Percentiles rank a stretch among this genome's conserved stretches.
Evolutionary conservation across 2,888 invertebrate species (phyloP).

Genomic region (Hydriomena furcata): DNA sequence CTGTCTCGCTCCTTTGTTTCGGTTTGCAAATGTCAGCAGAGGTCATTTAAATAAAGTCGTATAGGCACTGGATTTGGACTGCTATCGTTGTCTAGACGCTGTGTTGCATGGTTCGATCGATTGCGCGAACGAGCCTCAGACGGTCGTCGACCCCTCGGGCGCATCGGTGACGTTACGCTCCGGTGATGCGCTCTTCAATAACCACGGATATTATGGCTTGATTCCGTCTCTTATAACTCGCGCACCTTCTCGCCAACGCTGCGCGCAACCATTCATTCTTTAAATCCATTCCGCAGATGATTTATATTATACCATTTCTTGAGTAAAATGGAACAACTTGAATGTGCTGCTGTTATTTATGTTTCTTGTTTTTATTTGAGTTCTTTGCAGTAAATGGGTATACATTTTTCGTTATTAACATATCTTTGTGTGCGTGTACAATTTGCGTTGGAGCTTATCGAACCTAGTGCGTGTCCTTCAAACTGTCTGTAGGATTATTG

Average conservation of each 20-base stretch:
- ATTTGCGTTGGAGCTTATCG: conserved; percentile 13
- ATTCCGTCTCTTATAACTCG: conserved; percentile 54
- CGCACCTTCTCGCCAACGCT: conserved; percentile 39
- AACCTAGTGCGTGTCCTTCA: conserved; percentile 22
- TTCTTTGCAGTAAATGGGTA: conserved; percentile 14
- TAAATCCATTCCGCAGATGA: conserved; percentile 21
- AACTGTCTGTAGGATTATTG: conserved; percentile 25
- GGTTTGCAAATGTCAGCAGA: conserved; percentile 78
- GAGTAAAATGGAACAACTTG: conserved; percentile 14
- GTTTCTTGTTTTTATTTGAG: conserved; percentile 17
- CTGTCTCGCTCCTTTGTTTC: conserved; percentile 80
- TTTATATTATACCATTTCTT: conserved; percentile 25
- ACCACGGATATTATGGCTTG: conserved; percentile 64
- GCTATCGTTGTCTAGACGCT: conserved; percentile 80
- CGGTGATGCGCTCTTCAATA: conserved; percentile 78
- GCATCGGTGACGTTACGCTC: conserved; percentile 83
- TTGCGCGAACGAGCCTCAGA: conserved; percentile 78
- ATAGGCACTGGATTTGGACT: conserved; percentile 72
- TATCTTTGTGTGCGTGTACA: conserved; percentile 14
- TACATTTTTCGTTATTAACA: conserved; percentile 11
- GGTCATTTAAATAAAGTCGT: conserved; percentile 81
- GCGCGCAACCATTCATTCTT: conserved; percentile 38
- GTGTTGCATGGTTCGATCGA: conserved; percentile 81
- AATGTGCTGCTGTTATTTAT: conserved; percentile 16
- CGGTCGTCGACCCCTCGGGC: conserved; percentile 80